Evolutionary conservation across 2,888 invertebrate genomes (phyloP).

Genomic region (Acrobasis suavella): DNA sequence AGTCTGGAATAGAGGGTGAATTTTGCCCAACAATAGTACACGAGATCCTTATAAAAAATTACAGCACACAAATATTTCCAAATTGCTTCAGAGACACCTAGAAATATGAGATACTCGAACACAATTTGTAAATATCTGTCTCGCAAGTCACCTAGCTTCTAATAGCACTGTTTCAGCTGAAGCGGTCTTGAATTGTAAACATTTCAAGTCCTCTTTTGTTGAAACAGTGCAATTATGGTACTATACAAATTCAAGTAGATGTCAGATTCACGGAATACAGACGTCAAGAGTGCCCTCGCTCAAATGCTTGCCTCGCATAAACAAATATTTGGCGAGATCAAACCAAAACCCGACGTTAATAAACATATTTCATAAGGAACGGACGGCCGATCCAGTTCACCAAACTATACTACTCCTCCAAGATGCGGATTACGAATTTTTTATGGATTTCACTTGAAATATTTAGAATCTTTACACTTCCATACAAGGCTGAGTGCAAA

Average conservation of each 20-base stretch:
- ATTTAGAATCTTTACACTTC: too few species aligned
- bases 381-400: not conserved
- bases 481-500: too few species aligned
- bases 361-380: conserved; percentile 6
- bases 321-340: conserved; percentile 17
- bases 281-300: conserved; percentile 11
- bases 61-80: too few species aligned
- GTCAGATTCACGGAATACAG: conserved; percentile 4
- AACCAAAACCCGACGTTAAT: conserved; percentile 17
- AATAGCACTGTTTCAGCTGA: too few species aligned
- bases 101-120: too few species aligned
- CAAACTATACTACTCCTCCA: not conserved
- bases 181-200: too few species aligned
- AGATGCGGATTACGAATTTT: not conserved
- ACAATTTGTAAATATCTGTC: not conserved
- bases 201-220: not conserved
- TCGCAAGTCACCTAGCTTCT: too few species aligned
- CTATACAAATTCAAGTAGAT: conserved; percentile 29
- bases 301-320: conserved; percentile 18
- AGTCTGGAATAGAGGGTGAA: too few species aligned
- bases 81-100: too few species aligned
- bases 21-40: too few species aligned
- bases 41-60: too few species aligned
- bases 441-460: too few species aligned
- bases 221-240: conserved; percentile 8